A percentile compares a stretch with the other conserved stretches of the same genome.
Evolutionary conservation across 2,113 vertebrate species (phyloP).

Genomic region (Bubo blakistoni): DNA sequence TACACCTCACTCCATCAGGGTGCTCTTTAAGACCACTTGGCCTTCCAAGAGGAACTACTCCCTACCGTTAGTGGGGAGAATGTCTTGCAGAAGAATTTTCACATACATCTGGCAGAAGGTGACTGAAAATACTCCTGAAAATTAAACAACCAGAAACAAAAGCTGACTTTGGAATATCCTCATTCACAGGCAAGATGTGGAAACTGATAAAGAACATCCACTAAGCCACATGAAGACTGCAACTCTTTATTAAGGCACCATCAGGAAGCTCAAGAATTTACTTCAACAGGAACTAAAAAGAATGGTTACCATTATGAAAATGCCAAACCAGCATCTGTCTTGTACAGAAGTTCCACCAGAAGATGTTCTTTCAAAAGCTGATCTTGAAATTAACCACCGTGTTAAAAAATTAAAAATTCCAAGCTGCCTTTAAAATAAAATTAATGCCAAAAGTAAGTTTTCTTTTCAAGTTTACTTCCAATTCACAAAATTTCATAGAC

Average conservation of each 20-base stretch:
- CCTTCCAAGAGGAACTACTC: neutral
- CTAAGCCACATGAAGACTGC: neutral
- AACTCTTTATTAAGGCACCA: neutral
- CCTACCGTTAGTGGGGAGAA: neutral
- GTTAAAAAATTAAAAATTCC: neutral
- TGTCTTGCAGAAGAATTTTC: neutral
- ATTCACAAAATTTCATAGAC: neutral
- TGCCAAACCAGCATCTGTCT: neutral
- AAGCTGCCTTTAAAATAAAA: neutral
- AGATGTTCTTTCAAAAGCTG: neutral
- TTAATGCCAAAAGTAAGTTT: neutral
- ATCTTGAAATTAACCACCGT: neutral
- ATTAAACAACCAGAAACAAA: neutral
- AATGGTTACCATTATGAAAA: neutral
- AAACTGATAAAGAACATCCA: neutral
- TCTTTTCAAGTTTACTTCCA: neutral
- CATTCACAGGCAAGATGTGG: neutral
- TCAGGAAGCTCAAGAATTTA: neutral
- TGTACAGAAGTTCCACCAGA: neutral
- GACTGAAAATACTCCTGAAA: neutral
- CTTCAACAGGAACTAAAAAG: neutral
- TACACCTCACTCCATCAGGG: neutral
- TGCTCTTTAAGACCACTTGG: neutral
- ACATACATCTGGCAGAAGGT: neutral
- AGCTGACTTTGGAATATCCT: neutral